phyloP scores from a whole-genome alignment of 2,888 invertebrate species.

The Andrena fulva region DNA sequence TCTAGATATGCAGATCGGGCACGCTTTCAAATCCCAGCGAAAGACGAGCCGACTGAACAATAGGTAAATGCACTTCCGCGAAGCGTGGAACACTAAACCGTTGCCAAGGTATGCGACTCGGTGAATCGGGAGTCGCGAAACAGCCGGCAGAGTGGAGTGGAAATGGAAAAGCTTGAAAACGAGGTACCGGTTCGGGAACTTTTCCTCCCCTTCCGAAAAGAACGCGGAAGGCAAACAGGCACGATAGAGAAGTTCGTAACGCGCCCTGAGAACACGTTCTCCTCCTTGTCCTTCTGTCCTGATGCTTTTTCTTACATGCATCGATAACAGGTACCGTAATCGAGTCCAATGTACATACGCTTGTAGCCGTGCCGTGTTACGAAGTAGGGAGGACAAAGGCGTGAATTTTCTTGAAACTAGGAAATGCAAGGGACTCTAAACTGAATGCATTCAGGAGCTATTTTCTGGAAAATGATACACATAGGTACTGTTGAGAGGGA shows the following conservation, averaged over 20 bases:
- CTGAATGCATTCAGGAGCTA: too few species aligned
- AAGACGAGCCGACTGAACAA: conserved; percentile 66
- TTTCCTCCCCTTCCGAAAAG: conserved; percentile 49
- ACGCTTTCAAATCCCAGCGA: conserved; percentile 61
- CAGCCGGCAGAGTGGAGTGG: conserved; percentile 53
- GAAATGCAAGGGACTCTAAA: too few species aligned
- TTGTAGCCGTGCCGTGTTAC: conserved; percentile 5
- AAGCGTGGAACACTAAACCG: conserved; percentile 64
- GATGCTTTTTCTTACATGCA: neutral
- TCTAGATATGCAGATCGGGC: conserved; percentile 62
- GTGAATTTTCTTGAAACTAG: neutral
- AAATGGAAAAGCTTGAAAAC: conserved; percentile 69
- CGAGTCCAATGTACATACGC: conserved; percentile 48
- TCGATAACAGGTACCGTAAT: neutral
- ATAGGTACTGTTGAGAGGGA: too few species aligned
- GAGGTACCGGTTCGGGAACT: conserved; percentile 57
- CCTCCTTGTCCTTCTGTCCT: neutral
- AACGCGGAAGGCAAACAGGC: conserved; percentile 42
- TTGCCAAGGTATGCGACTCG: conserved; percentile 62
- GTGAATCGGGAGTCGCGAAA: conserved; percentile 62
- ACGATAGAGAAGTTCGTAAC: conserved; percentile 48
- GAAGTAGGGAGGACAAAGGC: neutral
- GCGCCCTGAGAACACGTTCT: conserved; percentile 39
- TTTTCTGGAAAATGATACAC: too few species aligned
- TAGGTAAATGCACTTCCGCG: conserved; percentile 71